Conservation (phyloP, 2,113 vertebrate genomes). For the Glareola pratincola region DNA sequence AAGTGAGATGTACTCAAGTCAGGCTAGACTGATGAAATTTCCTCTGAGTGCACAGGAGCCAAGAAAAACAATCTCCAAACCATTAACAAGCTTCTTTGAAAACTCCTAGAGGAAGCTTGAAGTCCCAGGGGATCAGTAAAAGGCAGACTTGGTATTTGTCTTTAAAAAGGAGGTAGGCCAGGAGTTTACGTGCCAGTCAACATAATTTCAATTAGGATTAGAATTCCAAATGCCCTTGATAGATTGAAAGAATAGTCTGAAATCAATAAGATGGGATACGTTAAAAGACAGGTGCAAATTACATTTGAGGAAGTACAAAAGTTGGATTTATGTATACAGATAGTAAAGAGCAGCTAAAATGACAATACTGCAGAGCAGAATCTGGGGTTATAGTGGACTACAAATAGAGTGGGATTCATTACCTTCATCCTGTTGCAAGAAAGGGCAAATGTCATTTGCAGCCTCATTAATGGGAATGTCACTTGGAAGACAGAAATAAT, state of each 20-base stretch:
- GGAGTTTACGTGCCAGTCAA: constrained; percentile 19
- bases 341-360: constrained; percentile 5
- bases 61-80: constrained; percentile 44
- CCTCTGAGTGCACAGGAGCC: not conserved
- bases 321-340: not conserved
- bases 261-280: constrained; percentile 38
- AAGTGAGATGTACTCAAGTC: not conserved
- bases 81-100: constrained; percentile 39
- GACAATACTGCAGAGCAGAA: not conserved
- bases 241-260: constrained; percentile 42
- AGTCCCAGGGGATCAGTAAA: not conserved
- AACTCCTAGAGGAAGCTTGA: constrained; percentile 16
- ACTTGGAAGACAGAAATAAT: constrained; percentile 49
- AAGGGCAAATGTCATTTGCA: constrained; percentile 42
- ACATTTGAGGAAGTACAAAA: not conserved
- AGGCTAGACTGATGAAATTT: not conserved
- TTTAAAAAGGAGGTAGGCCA: constrained; percentile 1
- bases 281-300: constrained; percentile 53
- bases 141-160: constrained; percentile 2
- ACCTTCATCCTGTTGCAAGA: constrained; percentile 8
- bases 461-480: constrained; percentile 48
- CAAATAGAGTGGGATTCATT: constrained; percentile 23
- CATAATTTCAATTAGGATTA: constrained; percentile 48
- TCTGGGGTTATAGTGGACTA: not conserved
- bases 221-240: constrained; percentile 28